These are phyloP conservation scores for Lutraria rhynchaena DNA, from an alignment of 1,140 invertebrate species.

Conservation along the genomic window DNA sequence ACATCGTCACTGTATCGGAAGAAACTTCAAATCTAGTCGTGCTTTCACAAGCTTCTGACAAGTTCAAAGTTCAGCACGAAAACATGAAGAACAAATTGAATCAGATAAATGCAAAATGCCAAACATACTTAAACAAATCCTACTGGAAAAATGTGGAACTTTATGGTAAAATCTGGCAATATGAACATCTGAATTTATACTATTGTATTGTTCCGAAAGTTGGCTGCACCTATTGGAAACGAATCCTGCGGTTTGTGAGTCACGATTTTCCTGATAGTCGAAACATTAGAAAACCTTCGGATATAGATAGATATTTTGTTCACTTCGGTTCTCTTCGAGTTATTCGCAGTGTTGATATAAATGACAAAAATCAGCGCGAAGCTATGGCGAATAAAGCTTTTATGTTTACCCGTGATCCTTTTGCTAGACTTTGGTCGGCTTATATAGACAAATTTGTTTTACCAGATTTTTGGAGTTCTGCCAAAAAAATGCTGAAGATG, in stretches of 20 bases:
- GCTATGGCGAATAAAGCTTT: constrained; percentile 30
- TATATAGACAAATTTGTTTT: constrained; percentile 67
- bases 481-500: too few relatives aligned
- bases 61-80: too few relatives aligned
- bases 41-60: too few relatives aligned
- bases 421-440: constrained; percentile 64
- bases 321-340: constrained; percentile 12
- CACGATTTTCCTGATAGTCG: constrained; percentile 2
- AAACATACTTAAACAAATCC: too few relatives aligned
- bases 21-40: too few relatives aligned
- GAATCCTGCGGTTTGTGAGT: constrained; percentile 22
- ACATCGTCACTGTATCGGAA: too few relatives aligned
- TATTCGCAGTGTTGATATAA: not conserved
- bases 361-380: not conserved
- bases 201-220: constrained; percentile 45
- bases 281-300: not conserved
- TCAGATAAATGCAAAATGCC: too few relatives aligned
- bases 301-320: constrained; percentile 17
- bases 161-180: too few relatives aligned
- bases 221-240: constrained; percentile 52
- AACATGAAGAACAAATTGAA: too few relatives aligned
- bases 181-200: too few relatives aligned
- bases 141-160: too few relatives aligned
- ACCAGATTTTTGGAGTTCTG: constrained; percentile 52
- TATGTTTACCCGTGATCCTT: constrained; percentile 65